Conservation (phyloP, 2,113 vertebrate species). For the Phalacrocorax carbo region DNA sequence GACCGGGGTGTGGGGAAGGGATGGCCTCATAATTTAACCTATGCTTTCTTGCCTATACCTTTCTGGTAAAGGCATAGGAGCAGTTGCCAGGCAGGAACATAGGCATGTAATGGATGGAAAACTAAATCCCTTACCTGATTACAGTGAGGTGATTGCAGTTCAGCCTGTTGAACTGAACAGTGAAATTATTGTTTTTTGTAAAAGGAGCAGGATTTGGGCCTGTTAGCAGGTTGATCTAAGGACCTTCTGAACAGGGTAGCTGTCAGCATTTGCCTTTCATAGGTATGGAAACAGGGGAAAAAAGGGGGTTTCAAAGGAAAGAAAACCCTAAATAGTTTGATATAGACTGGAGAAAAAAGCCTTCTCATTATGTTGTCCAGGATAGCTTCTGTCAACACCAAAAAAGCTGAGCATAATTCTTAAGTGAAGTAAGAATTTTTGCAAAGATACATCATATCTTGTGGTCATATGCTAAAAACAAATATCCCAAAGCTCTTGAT, state of each 20-base stretch:
- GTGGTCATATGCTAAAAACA: slow-evolving; percentile 54
- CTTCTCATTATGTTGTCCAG: neutral
- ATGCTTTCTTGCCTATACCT: neutral
- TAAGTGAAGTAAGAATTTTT: slow-evolving; percentile 54
- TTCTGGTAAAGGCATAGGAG: neutral
- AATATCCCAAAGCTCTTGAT: slow-evolving; percentile 33
- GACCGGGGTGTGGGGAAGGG: neutral
- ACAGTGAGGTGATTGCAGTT: neutral
- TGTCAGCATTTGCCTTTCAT: neutral
- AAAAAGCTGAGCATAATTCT: slow-evolving; percentile 48
- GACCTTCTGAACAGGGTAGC: neutral
- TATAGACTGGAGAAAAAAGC: neutral
- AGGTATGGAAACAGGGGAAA: neutral
- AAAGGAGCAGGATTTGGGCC: neutral
- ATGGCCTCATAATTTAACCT: neutral
- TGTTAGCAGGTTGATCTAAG: neutral
- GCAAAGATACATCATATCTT: slow-evolving; percentile 28
- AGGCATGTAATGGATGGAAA: neutral
- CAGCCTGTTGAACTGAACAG: neutral
- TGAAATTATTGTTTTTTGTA: neutral
- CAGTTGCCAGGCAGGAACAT: neutral
- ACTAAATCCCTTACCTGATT: neutral
- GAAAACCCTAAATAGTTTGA: neutral
- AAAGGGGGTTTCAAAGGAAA: neutral
- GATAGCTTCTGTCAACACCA: neutral